Conservation (phyloP, 2,888 invertebrate genomes). For the Antitype chi region DNA sequence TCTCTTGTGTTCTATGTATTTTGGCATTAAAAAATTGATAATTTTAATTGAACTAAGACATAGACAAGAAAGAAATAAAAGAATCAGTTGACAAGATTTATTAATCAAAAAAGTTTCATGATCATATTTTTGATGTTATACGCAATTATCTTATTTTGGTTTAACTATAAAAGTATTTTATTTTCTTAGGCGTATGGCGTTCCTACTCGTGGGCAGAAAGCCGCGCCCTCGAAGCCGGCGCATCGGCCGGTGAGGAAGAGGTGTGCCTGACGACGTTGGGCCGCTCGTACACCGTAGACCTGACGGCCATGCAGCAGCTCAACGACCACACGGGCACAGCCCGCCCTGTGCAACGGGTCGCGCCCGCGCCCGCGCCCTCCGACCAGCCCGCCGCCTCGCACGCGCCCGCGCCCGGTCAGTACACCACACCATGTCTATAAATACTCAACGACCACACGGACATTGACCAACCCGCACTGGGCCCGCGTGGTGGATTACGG, state of each 20-base stretch:
- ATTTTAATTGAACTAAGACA: background rate
- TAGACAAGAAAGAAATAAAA: background rate
- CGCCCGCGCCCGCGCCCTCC: constrained; percentile 82
- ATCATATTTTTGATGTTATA: background rate
- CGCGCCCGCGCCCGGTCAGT: constrained; percentile 69
- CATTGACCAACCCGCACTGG: too few relatives aligned
- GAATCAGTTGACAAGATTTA: background rate
- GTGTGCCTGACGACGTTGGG: constrained; percentile 97
- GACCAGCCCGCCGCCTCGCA: constrained; percentile 65
- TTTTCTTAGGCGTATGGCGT: constrained; percentile 94
- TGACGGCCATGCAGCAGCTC: constrained; percentile 99
- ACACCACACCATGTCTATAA: background rate
- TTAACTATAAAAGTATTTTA: background rate
- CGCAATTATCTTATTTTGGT: background rate
- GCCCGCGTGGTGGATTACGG: too few relatives aligned
- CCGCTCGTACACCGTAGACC: constrained; percentile 98
- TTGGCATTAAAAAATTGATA: background rate
- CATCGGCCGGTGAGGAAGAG: constrained; percentile 98
- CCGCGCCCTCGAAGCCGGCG: constrained; percentile 98
- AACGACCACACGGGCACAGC: constrained; percentile 99
- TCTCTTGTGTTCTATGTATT: background rate
- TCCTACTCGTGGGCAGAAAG: constrained; percentile 98
- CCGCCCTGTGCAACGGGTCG: constrained; percentile 96
- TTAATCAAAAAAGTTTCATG: background rate
- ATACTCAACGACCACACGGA: constrained; percentile 96